A percentile compares a stretch with the other conserved stretches of the same genome.
Conservation (phyloP, 1,140 invertebrate species). For the Uloborus diversus region DNA sequence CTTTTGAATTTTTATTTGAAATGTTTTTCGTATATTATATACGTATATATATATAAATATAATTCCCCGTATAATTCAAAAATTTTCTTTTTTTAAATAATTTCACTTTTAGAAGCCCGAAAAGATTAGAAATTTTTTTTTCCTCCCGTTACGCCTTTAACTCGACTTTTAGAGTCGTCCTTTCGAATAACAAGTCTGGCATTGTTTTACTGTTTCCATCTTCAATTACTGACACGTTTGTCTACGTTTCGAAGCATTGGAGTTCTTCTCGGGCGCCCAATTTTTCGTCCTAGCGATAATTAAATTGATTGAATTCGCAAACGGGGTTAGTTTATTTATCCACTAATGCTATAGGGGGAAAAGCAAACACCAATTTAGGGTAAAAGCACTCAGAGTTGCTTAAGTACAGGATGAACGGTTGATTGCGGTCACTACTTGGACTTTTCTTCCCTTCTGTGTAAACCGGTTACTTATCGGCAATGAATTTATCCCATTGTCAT, state of each 20-base stretch:
- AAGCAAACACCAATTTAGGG: conserved; percentile 52
- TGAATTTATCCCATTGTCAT: conserved; percentile 41
- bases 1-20: too few relatives aligned
- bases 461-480: conserved; percentile 46
- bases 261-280: conserved; percentile 6
- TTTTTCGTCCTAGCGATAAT: conserved; percentile 49
- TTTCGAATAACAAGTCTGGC: conserved; percentile 35
- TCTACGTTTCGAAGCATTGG: conserved; percentile 27
- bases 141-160: neutral
- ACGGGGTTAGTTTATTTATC: conserved; percentile 52
- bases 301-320: conserved; percentile 53
- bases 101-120: too few relatives aligned
- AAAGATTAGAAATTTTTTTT: conserved; percentile 15
- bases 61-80: too few relatives aligned
- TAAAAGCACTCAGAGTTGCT: conserved; percentile 49
- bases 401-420: conserved; percentile 35
- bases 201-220: conserved; percentile 40
- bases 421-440: conserved; percentile 38
- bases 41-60: too few relatives aligned
- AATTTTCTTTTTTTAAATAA: too few relatives aligned
- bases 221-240: conserved; percentile 54
- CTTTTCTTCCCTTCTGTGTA: conserved; percentile 4
- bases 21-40: too few relatives aligned
- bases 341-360: conserved; percentile 47
- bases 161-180: conserved; percentile 29